Conservation (phyloP, 2,113 vertebrate species). For the Catharus bicknelli region DNA sequence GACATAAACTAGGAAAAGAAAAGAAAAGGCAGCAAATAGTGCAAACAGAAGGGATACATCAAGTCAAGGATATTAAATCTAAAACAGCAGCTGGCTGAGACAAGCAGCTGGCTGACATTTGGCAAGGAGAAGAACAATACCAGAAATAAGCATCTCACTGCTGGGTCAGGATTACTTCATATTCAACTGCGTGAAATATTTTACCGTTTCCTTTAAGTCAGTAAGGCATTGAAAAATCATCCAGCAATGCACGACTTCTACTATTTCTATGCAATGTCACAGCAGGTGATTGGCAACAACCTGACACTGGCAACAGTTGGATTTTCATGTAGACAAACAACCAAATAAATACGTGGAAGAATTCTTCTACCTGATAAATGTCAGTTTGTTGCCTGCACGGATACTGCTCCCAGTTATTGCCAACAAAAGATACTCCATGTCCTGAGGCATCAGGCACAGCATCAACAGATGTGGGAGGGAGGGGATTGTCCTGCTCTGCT, state of each 20-base stretch:
- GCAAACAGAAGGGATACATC: not conserved
- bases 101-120: not conserved
- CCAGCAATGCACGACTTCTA: not conserved
- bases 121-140: not conserved
- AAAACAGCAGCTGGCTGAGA: not conserved
- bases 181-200: not conserved
- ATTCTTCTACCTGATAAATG: not conserved
- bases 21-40: not conserved
- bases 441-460: not conserved
- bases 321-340: not conserved
- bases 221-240: not conserved
- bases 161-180: not conserved
- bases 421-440: not conserved
- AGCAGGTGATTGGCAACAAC: not conserved
- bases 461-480: fast-evolving
- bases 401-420: not conserved
- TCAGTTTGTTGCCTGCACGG: not conserved
- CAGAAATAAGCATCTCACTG: not conserved
- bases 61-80: not conserved
- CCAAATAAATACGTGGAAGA: not conserved
- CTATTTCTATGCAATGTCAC: not conserved
- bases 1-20: not conserved
- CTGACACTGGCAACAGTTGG: not conserved
- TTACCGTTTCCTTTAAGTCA: not conserved
- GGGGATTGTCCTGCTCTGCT: not conserved